Evolutionary conservation across 2,797 vertebrate species (phyloP).

Genomic region (Pangasius macronema): DNA sequence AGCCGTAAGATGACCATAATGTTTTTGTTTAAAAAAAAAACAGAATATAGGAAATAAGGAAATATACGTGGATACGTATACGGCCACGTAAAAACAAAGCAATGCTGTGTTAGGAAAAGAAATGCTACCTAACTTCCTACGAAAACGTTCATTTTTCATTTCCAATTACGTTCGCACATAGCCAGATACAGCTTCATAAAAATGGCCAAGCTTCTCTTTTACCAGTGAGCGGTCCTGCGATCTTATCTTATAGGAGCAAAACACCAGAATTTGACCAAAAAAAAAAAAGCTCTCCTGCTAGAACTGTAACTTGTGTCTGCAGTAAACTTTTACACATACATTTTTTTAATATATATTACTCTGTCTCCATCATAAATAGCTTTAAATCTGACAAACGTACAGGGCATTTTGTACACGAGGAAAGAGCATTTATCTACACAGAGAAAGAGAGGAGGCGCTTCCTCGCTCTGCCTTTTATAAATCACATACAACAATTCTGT

Average conservation of each 20-base stretch:
- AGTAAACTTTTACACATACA: constrained; percentile 54
- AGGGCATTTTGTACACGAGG: constrained; percentile 48
- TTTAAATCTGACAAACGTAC: constrained; percentile 66
- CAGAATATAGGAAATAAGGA: too few relatives aligned
- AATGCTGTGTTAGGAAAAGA: background rate
- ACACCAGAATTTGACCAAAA: background rate
- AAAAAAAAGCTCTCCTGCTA: constrained; percentile 19
- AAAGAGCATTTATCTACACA: constrained; percentile 54
- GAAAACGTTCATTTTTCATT: background rate
- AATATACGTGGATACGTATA: background rate
- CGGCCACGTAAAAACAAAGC: background rate
- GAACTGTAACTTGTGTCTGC: constrained; percentile 42
- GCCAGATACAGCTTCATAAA: background rate
- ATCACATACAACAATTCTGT: background rate
- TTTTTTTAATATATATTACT: constrained; percentile 78
- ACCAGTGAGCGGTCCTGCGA: background rate
- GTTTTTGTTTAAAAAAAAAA: background rate
- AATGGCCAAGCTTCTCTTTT: background rate
- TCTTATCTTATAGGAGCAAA: background rate
- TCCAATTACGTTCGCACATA: too few relatives aligned
- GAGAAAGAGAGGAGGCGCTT: constrained; percentile 32
- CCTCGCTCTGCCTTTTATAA: background rate
- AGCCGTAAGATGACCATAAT: background rate
- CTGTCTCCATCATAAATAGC: constrained; percentile 81
- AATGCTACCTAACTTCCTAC: background rate